phyloP scores from a whole-genome alignment of 2,888 invertebrate genomes.

The Eulithis prunata region DNA sequence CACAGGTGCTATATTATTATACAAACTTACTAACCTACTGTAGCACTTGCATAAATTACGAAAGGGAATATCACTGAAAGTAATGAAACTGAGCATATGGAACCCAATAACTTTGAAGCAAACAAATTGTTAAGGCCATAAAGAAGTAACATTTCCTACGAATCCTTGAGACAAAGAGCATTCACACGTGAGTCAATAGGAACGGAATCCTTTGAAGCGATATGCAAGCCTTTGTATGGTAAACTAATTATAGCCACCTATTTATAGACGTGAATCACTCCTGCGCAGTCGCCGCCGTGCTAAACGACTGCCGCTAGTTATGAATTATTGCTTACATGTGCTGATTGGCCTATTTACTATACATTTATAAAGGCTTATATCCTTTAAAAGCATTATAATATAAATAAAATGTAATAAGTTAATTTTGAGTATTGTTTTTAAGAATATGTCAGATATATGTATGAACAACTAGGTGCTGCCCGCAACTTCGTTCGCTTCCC shows the following conservation, averaged over 20 bases:
- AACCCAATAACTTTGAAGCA: not conserved
- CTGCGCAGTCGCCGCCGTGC: conserved; percentile 54
- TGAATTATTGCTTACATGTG: conserved; percentile 59
- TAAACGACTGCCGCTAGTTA: conserved; percentile 51
- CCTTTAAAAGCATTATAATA: not conserved
- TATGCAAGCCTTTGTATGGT: conserved; percentile 66
- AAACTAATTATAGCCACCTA: conserved; percentile 70
- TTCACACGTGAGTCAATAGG: conserved; percentile 61
- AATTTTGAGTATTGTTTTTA: too few relatives aligned
- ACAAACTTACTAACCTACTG: not conserved
- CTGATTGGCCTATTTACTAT: conserved; percentile 39
- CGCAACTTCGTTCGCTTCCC: too few relatives aligned
- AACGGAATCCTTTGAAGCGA: conserved; percentile 56
- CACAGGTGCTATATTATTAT: conserved; percentile 13
- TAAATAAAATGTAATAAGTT: too few relatives aligned
- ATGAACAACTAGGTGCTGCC: too few relatives aligned
- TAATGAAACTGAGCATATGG: conserved; percentile 1
- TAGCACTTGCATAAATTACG: conserved; percentile 4
- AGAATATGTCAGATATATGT: too few relatives aligned
- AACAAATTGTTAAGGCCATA: conserved; percentile 7
- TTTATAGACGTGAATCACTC: conserved; percentile 73
- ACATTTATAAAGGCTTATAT: conserved; percentile 3
- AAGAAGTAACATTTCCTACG: conserved; percentile 28
- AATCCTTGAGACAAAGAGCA: conserved; percentile 59
- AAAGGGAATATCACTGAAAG: not conserved